phyloP scores from a whole-genome alignment of 64 coral and sea anemone species.

The Pocillopora damicornis region DNA sequence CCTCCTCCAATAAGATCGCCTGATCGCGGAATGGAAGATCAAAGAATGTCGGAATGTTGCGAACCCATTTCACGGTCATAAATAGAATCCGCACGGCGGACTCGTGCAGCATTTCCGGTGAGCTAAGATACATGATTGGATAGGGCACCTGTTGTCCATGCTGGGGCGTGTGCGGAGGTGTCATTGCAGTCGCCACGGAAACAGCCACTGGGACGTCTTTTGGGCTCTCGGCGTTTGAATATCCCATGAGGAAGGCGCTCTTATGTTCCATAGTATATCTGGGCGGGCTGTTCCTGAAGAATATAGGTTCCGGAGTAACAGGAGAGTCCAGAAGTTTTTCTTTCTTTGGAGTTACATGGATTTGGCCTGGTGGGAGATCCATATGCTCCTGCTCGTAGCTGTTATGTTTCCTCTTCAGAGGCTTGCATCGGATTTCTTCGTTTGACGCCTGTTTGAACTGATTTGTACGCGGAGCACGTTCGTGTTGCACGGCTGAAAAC shows the following conservation, averaged over 20 bases:
- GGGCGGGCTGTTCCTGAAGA: constrained; percentile 36
- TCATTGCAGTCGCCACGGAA: constrained; percentile 54
- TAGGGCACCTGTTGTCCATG: constrained; percentile 31
- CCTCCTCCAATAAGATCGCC: constrained; percentile 80
- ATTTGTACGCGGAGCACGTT: constrained; percentile 67
- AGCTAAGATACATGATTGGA: constrained; percentile 65
- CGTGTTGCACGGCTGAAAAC: constrained; percentile 84
- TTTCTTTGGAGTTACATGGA: constrained; percentile 39
- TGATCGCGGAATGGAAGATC: constrained; percentile 96
- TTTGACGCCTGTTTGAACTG: constrained; percentile 57
- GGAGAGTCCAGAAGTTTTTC: constrained; percentile 54
- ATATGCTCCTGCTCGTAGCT: constrained; percentile 38
- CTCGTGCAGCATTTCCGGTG: constrained; percentile 82
- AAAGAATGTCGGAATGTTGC: constrained; percentile 92
- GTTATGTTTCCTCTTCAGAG: constrained; percentile 68
- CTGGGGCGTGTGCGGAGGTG: constrained; percentile 78
- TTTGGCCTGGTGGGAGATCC: constrained; percentile 37
- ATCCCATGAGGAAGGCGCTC: constrained; percentile 43
- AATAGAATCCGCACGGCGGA: constrained; percentile 87
- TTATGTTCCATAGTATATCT: constrained; percentile 47
- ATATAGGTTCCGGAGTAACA: constrained; percentile 41
- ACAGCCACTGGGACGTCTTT: constrained; percentile 2
- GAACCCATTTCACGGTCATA: constrained; percentile 97
- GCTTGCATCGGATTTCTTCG: constrained; percentile 42
- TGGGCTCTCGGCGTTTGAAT: constrained; percentile 11